A percentile compares a stretch with the other conserved stretches of the same genome.
Conservation (phyloP, 2,888 invertebrate species). For the Antheraea yamamai region DNA sequence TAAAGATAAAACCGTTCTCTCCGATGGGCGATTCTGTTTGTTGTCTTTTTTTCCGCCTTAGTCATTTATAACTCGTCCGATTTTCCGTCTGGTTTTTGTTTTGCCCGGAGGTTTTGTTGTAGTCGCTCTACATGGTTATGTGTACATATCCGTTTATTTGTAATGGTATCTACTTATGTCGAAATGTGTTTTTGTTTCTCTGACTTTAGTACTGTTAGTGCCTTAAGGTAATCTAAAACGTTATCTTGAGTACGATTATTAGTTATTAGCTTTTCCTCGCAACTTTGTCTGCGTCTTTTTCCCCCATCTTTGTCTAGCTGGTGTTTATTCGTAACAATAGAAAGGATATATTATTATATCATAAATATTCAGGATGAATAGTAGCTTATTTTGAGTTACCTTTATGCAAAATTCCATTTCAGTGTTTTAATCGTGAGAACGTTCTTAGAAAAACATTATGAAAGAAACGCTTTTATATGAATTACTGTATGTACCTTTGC, state of each 20-base stretch:
- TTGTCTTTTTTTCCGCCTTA: neutral
- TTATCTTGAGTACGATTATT: neutral
- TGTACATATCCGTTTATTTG: neutral
- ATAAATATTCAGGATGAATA: too few species aligned
- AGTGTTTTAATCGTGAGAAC: too few species aligned
- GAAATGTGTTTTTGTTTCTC: constrained; percentile 1
- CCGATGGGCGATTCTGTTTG: neutral
- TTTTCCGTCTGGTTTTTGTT: constrained; percentile 10
- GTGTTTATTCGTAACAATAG: too few species aligned
- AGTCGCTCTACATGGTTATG: neutral
- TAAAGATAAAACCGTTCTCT: neutral
- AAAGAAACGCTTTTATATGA: too few species aligned
- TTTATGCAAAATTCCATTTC: too few species aligned
- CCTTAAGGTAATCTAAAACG: neutral
- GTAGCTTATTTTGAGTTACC: too few species aligned
- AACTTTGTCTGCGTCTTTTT: too few species aligned
- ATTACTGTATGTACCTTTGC: too few species aligned
- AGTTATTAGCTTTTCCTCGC: too few species aligned
- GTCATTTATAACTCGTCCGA: constrained; percentile 4
- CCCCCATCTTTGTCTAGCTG: too few species aligned
- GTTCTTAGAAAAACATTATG: too few species aligned
- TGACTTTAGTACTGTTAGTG: neutral
- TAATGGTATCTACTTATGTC: neutral
- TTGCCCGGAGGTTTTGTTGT: neutral
- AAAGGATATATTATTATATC: too few species aligned